These are phyloP conservation scores for Sebastes oblongus DNA, from an alignment of 2,797 vertebrate genomes.

Conservation along the genomic window DNA sequence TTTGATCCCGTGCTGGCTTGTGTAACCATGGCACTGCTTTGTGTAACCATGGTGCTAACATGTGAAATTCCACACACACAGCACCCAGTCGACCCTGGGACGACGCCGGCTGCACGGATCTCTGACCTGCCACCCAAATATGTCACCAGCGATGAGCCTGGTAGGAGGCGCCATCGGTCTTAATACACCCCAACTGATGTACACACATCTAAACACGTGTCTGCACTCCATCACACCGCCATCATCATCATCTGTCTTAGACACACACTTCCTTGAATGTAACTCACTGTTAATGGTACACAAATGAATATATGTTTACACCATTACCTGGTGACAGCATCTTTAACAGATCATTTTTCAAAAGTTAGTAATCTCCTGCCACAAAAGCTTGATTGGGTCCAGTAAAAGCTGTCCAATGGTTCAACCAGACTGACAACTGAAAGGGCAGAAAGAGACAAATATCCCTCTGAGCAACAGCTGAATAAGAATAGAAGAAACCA, in stretches of 20 bases:
- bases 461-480: neutral
- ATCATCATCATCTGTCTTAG: neutral
- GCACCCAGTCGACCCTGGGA: slow-evolving; percentile 44
- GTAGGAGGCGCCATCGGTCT: slow-evolving; percentile 45
- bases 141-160: slow-evolving; percentile 31
- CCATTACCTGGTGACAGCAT: neutral
- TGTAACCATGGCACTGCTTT: slow-evolving; percentile 55
- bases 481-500: neutral
- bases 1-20: slow-evolving; percentile 68
- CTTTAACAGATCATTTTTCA: neutral
- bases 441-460: neutral
- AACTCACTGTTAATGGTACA: neutral
- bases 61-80: slow-evolving; percentile 77
- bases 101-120: slow-evolving; percentile 39
- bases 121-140: slow-evolving; percentile 59
- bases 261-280: neutral
- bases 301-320: neutral
- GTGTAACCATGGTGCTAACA: slow-evolving; percentile 66
- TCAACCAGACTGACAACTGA: neutral
- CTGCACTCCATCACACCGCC: neutral
- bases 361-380: too few relatives aligned
- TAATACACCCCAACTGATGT: neutral
- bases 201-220: slow-evolving; percentile 5
- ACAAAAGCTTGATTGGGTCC: too few relatives aligned
- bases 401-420: too few relatives aligned